Base-by-base conservation (phyloP, 1,140 invertebrate genomes). In the Drosophila nigromelanica region DNA sequence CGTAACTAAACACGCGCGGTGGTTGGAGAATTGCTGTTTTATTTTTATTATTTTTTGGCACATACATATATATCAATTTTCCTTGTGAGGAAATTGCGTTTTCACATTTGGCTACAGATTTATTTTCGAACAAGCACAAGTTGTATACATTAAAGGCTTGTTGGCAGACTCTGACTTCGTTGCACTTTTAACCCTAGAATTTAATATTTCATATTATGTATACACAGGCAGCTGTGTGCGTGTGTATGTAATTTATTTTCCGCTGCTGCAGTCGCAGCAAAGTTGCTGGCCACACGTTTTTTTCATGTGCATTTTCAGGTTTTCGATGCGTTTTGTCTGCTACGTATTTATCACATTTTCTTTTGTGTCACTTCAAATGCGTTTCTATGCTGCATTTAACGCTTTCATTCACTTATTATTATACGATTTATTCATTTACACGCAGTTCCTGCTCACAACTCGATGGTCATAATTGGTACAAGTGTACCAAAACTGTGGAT, bases 261-360 rank as follows among this genome's bases (percentile, higher is more conserved):
- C 47, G 51, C 58, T 69, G 54, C 51, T 50, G 58, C 55, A 62
- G 35, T 69, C 33, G 72, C 72, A 70, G 82, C 81, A 60, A 37
- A 59, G 42, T 70, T 52, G 82, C 75, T 81, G 82, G 64, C 75
- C 82, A 83, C 80, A 83, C 80, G 80, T 74, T 76, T 64, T 64
- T 73, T 80, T 27, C 51, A 76, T 76, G 51, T 33, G 40, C 83
- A 87, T 82, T 86, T 78, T 76, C 39, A 47, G 15, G 48, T 24
- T 52, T 40, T 48, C 6, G 0, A 18, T 62, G 30, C 8, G 37
- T n/a, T 8, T 50, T 43, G 14, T 40, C 35, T 35, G 14, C 14
- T 30, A n/a, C 18, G 11, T 27, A 21, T 37, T 35, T 62, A 62
- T 62, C 58, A 69, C 51, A 73, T 69, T 59, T 69, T 51, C 5